Evolutionary conservation across 2,888 invertebrate species (phyloP), one percentile per base, ranked within the genome.

Genomic region (Ceratothoa steindachneri): DNA sequence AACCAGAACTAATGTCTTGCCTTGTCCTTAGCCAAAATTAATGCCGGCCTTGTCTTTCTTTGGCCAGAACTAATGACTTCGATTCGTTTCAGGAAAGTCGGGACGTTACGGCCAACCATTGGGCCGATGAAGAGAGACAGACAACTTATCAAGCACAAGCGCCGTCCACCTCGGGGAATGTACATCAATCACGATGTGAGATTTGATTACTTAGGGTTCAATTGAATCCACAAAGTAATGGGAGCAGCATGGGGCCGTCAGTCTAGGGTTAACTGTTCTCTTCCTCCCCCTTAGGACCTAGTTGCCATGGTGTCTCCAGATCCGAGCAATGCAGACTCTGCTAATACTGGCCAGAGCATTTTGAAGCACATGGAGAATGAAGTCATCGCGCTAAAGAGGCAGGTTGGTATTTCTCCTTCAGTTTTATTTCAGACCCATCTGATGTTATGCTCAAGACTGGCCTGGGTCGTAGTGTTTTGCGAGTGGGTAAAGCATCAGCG

Each of bases 151-250:
- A 77, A 81, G 69, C 80, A 81, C 72, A 87, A 88, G 83, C 91
- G 95, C 84, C 93, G 93, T 85, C 93, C 97, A 83, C 97, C 97
- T 79, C 91, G 93, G 83, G 97, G 97, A 86, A 95, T 97, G 91
- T 93, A 94, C 88, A 93, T 97, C 87, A 95, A 95, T 89, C 93
- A 95, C 86, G 97, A 97, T 86, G 97, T 77, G 55, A 69, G 73
- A 60, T 41, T 41, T 41, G 41, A 41, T 15, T 41, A 12, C n/a
- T n/a, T 69, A 78, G 78, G 78, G 75, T 28, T 30, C 75, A 28
- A 73, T 78, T 73, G 78, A n/a, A n/a, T n/a, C n/a, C n/a, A n/a
- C n/a, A n/a, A n/a, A n/a, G n/a, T n/a, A n/a, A n/a, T n/a, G n/a
- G n/a, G n/a, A n/a, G n/a, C n/a, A n/a, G n/a, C n/a, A n/a, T n/a